These are phyloP conservation scores for Mesoclemmys tuberculata DNA, from an alignment of 2,113 vertebrate species.

Conservation along the genomic window DNA sequence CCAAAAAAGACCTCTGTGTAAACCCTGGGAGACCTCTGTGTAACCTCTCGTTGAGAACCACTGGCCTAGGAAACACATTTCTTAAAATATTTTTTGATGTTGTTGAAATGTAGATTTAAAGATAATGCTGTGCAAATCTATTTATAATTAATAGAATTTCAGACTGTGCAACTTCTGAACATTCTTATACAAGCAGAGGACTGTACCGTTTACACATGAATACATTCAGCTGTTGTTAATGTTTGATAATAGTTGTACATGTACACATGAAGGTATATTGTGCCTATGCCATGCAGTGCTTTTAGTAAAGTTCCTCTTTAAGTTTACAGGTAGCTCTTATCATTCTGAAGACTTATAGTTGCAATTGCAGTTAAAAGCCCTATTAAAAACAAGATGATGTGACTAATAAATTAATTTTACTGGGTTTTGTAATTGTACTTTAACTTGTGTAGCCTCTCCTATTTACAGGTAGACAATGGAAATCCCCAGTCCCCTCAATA, in stretches of 20 bases:
- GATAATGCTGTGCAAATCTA: accelerated
- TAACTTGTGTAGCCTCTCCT: not conserved
- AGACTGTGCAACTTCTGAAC: not conserved
- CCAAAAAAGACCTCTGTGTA: too few relatives aligned
- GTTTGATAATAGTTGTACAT: not conserved
- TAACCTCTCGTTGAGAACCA: too few relatives aligned
- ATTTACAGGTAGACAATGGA: not conserved
- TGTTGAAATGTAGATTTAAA: not conserved
- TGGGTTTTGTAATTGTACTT: accelerated
- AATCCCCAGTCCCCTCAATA: not conserved
- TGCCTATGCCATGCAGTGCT: not conserved
- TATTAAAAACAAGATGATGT: not conserved
- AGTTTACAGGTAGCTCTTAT: not conserved
- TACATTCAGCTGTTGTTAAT: not conserved
- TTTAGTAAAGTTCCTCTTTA: not conserved
- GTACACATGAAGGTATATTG: accelerated
- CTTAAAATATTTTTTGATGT: accelerated
- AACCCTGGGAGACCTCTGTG: too few relatives aligned
- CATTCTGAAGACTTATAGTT: not conserved
- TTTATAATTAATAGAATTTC: not conserved
- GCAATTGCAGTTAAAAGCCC: not conserved
- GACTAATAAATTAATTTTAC: not conserved
- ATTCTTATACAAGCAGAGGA: not conserved
- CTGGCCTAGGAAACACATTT: not conserved
- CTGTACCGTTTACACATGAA: not conserved